phyloP scores from a whole-genome alignment of 2,113 vertebrate genomes.

The Suricata suricatta region DNA sequence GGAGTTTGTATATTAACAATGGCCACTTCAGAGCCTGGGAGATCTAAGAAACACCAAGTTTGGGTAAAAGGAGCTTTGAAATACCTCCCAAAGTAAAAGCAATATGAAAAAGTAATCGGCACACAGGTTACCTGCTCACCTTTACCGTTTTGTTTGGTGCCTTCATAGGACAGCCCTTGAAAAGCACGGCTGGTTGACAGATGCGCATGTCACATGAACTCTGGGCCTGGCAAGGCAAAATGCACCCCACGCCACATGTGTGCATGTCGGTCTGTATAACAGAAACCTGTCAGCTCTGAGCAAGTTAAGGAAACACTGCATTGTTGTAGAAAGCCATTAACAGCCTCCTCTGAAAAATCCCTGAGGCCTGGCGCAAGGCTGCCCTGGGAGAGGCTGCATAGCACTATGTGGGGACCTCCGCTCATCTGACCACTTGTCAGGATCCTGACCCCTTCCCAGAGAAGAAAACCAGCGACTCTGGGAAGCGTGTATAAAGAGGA shows the following conservation, averaged over 20 bases:
- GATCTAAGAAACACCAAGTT: not conserved
- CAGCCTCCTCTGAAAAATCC: not conserved
- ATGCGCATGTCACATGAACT: not conserved
- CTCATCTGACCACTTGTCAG: not conserved
- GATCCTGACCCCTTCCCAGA: not conserved
- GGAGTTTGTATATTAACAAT: not conserved
- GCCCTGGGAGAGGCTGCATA: not conserved
- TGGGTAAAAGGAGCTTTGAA: not conserved
- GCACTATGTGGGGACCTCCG: not conserved
- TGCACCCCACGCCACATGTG: not conserved
- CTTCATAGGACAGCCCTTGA: not conserved
- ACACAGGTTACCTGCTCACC: not conserved
- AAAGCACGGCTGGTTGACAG: not conserved
- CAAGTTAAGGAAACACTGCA: not conserved
- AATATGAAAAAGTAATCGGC: not conserved
- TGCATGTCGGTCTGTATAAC: not conserved
- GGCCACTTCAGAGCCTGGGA: not conserved
- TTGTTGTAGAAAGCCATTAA: not conserved
- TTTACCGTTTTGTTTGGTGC: not conserved
- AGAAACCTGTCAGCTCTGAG: not conserved
- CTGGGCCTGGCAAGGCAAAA: not conserved
- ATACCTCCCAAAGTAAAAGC: not conserved
- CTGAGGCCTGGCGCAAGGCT: not conserved
- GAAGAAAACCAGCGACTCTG: not conserved
- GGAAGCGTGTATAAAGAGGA: not conserved